Evolutionary conservation across 2,797 vertebrate genomes (phyloP), one percentile per base, ranked within the genome.

Genomic region (Fistularia tabacaria): DNA sequence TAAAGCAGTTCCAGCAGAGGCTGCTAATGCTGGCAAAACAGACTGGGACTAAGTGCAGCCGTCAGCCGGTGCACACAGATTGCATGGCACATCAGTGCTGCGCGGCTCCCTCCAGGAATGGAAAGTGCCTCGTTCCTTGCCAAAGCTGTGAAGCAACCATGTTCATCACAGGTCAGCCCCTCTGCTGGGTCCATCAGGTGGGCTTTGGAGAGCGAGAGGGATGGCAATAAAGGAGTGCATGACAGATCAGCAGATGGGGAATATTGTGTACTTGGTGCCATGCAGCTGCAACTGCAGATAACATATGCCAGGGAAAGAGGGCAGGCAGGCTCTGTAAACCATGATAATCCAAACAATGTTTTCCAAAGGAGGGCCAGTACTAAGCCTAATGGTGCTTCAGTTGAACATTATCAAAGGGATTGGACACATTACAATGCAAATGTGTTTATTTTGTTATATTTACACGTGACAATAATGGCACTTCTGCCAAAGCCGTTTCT

Each of bases 211-310:
- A 81, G 67, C 42, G 74, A 76, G 64, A 72, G 73, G 58, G 14
- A 36, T 12, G 52, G 25, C 76, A 80, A 84, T 78, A 81, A 85
- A 81, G 83, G 71, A 71, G 76, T 43, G 65, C 74, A 74, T 71
- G 84, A 81, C 76, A 77, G 81, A 83, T 79, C 73, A 69, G 81
- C 77, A 76, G 76, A 77, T 79, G 81, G 73, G 75, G 83, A 79
- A 68, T 76, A 66, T 81, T 80, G 59, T 74, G 68, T 62, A 59
- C 55, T 77, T 62, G 71, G 73, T 86, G 86, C 84, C 87, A 83
- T 78, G 60, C 86, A 85, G 85, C 87, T 88, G 87, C 54, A 61
- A 49, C 75, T 72, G 62, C 63, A 76, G 85, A 85, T 87, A 87
- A 76, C 79, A 74, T 79, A 78, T 85, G 82, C 79, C 82, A 79